These are phyloP conservation scores for Cecidostiba fungosa DNA, from an alignment of 2,888 invertebrate species.

Conservation along the genomic window DNA sequence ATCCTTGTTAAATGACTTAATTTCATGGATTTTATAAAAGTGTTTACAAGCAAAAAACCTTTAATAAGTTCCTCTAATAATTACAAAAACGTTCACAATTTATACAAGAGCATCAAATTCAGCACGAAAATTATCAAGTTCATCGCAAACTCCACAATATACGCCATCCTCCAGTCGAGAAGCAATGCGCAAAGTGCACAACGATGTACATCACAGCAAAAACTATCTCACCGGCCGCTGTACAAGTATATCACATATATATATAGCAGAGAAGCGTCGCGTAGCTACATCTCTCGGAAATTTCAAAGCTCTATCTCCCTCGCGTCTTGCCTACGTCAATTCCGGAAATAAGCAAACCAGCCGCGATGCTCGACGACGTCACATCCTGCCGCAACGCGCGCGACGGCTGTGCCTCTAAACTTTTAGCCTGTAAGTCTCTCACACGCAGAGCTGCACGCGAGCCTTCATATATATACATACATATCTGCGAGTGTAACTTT, in stretches of 20 bases:
- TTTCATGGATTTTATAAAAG: too few species aligned
- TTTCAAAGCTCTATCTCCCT: not conserved
- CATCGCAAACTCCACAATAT: not conserved
- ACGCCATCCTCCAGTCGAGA: not conserved
- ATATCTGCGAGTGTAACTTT: not conserved
- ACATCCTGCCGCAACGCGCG: not conserved
- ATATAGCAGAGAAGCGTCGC: not conserved
- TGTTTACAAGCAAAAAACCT: too few species aligned
- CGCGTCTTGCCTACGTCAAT: conserved; percentile 3
- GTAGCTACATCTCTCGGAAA: not conserved
- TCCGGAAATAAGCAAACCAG: conserved; percentile 8
- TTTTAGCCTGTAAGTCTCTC: not conserved
- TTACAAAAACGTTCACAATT: too few species aligned
- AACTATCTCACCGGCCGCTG: not conserved
- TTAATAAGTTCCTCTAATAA: too few species aligned
- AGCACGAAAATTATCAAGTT: not conserved
- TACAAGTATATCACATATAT: not conserved
- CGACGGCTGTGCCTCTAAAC: not conserved
- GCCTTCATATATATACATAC: not conserved
- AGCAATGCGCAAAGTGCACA: conserved; percentile 8
- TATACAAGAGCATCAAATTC: not conserved
- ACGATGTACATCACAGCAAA: not conserved
- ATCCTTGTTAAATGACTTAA: too few species aligned
- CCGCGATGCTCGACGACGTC: not conserved
- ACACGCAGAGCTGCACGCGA: not conserved